Percentiles rank a stretch among this genome's conserved stretches.
These are phyloP conservation scores for Gibbula magus DNA, from an alignment of 2,888 invertebrate species.

Conservation along the genomic window DNA sequence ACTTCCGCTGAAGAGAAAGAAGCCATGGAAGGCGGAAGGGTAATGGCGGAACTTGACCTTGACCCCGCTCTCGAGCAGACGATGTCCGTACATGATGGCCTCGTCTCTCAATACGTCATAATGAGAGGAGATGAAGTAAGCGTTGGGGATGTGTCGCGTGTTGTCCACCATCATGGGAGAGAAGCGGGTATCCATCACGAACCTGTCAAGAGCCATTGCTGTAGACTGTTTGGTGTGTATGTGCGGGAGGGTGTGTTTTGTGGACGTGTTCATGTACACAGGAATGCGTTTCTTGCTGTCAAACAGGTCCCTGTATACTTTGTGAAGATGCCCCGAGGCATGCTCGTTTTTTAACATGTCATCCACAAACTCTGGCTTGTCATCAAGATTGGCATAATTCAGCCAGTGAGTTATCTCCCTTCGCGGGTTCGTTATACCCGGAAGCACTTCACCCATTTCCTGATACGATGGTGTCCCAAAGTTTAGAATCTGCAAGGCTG, in stretches of 20 bases:
- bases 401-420: conserved; percentile 58
- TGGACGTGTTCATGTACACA: conserved; percentile 47
- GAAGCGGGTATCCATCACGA: conserved; percentile 57
- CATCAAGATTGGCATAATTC: conserved; percentile 50
- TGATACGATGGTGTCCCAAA: conserved; percentile 70
- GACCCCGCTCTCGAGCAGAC: conserved; percentile 64
- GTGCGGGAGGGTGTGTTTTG: conserved; percentile 40
- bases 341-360: conserved; percentile 54
- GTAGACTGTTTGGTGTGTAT: conserved; percentile 38
- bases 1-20: conserved; percentile 60
- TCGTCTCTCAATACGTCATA: conserved; percentile 75
- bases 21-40: conserved; percentile 63
- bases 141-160: conserved; percentile 64
- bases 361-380: conserved; percentile 37
- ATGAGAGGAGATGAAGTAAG: conserved; percentile 73
- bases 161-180: conserved; percentile 71
- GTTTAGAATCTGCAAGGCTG: conserved; percentile 73
- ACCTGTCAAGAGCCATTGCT: conserved; percentile 43
- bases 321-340: conserved; percentile 34
- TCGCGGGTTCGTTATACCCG: conserved; percentile 59
- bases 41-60: conserved; percentile 66
- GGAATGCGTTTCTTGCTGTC: conserved; percentile 53
- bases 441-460: conserved; percentile 48
- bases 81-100: conserved; percentile 71
- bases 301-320: conserved; percentile 29